Percentiles rank a stretch among this genome's conserved stretches.
phyloP scores from a whole-genome alignment of 2,113 vertebrate species.

The Mesocricetus auratus region DNA sequence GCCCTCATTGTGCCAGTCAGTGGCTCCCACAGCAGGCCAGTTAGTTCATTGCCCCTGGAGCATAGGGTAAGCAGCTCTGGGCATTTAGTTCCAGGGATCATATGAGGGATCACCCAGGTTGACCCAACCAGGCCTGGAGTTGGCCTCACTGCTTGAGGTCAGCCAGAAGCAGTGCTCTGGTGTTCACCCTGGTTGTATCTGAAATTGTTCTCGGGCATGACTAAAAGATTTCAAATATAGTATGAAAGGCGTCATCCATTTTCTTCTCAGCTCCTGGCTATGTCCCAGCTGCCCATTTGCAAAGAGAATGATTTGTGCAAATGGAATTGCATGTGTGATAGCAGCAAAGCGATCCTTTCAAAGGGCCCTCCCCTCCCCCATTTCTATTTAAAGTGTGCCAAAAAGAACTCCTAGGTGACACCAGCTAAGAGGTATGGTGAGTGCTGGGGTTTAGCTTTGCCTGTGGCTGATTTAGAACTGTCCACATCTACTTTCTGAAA shows the following conservation, averaged over 20 bases:
- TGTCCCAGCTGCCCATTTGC: conserved; percentile 15
- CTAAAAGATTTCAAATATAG: neutral
- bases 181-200: neutral
- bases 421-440: neutral
- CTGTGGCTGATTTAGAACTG: neutral
- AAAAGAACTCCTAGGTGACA: neutral
- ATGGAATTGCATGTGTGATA: neutral
- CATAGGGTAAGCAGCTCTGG: neutral
- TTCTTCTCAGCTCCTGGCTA: conserved; percentile 27
- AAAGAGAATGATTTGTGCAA: conserved; percentile 19
- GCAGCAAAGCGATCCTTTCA: neutral
- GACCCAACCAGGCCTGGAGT: neutral
- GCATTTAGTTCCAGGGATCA: neutral
- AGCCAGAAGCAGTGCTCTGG: neutral
- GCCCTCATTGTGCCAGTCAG: neutral
- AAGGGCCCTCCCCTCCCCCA: neutral
- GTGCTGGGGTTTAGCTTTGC: conserved; percentile 14
- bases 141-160: neutral
- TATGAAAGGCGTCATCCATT: neutral
- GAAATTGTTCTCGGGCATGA: neutral
- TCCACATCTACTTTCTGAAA: neutral
- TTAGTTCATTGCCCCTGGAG: neutral
- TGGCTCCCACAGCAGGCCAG: neutral
- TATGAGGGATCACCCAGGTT: neutral
- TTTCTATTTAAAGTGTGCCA: neutral